A percentile compares a stretch with the other conserved stretches of the same genome.
These are phyloP conservation scores for Glaucomys volans DNA, from an alignment of 2,113 vertebrate genomes.

Conservation along the genomic window DNA sequence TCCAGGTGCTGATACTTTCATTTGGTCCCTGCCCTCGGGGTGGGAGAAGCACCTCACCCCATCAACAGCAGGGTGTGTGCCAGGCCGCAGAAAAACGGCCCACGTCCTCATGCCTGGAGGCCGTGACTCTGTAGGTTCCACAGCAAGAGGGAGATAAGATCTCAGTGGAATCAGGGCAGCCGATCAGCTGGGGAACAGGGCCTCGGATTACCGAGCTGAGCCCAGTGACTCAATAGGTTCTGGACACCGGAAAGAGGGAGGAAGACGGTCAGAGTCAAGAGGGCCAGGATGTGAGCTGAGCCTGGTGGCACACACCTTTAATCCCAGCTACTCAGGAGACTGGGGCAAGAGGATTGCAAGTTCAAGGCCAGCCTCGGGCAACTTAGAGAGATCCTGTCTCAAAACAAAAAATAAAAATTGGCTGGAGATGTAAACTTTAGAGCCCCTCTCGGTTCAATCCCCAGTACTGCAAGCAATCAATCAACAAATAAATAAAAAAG, in stretches of 20 bases:
- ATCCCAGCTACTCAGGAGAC: neutral
- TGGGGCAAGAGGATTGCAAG: neutral
- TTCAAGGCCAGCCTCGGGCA: neutral
- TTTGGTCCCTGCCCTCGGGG: neutral
- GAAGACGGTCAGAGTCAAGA: neutral
- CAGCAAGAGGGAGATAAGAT: rapidly evolving
- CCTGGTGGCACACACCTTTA: neutral
- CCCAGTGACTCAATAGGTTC: rapidly evolving
- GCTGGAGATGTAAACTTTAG: no score
- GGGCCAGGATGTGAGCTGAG: neutral
- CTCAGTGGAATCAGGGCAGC: neutral
- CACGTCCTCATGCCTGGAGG: rapidly evolving
- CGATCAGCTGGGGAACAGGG: neutral
- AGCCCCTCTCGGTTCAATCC: no score
- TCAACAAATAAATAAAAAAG: neutral
- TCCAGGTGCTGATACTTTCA: no score
- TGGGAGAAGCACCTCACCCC: neutral
- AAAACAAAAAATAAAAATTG: neutral
- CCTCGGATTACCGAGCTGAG: neutral
- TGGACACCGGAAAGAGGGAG: neutral
- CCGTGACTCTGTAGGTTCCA: no score
- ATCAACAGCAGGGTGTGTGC: no score
- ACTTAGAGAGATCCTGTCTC: neutral
- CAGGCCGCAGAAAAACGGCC: neutral
- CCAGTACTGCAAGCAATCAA: no score